Evolutionary conservation across 1,140 invertebrate species (phyloP).

Genomic region (Drosophila micromelanica): DNA sequence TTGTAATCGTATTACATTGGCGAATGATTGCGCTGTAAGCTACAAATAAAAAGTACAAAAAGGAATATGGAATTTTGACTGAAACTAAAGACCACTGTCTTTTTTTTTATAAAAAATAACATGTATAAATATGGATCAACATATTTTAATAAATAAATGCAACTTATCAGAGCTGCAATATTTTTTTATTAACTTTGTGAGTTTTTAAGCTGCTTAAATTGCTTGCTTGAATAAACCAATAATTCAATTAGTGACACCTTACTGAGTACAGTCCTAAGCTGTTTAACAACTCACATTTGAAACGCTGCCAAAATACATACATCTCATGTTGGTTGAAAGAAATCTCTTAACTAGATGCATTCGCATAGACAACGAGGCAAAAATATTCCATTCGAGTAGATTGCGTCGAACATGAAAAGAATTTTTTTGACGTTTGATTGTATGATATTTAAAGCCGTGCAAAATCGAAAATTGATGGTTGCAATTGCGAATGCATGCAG

Average conservation of each 20-base stretch:
- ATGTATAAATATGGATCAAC: too few species aligned
- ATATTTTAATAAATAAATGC: too few species aligned
- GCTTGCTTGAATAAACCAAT: background rate
- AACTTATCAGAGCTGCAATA: background rate
- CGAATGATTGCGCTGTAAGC: conserved; percentile 11
- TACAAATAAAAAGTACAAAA: conserved; percentile 7
- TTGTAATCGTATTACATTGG: conserved; percentile 65
- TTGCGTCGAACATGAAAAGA: conserved; percentile 31
- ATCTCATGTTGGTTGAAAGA: background rate
- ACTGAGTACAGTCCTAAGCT: background rate
- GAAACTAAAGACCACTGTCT: background rate
- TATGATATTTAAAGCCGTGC: conserved; percentile 9
- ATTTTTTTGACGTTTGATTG: conserved; percentile 51
- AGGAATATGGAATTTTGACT: conserved; percentile 13
- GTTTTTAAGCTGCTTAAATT: background rate
- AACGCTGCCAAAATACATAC: background rate
- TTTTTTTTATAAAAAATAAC: too few species aligned
- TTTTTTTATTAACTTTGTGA: background rate
- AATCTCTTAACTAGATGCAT: background rate
- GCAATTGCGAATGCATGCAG: conserved; percentile 11
- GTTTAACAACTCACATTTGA: background rate
- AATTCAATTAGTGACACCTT: background rate
- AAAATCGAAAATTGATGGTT: background rate
- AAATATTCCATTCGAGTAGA: background rate
- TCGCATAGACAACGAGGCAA: background rate